Percentiles rank a stretch among this genome's conserved stretches.
phyloP scores from a whole-genome alignment of 2,888 invertebrate species.

The Noctua fimbriata region DNA sequence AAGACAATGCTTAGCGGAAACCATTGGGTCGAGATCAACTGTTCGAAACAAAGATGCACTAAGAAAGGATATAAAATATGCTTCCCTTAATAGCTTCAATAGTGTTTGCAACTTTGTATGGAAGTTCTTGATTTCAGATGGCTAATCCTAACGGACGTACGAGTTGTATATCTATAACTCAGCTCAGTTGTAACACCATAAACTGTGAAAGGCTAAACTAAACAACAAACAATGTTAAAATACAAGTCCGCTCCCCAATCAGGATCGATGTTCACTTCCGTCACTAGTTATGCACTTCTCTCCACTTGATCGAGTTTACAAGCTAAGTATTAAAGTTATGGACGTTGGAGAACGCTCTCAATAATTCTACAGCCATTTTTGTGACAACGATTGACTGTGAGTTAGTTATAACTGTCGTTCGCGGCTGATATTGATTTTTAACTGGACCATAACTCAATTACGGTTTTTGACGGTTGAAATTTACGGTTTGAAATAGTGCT shows the following conservation, averaged over 20 bases:
- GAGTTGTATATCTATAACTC: not conserved
- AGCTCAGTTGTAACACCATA: not conserved
- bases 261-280: conserved; percentile 43
- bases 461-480: conserved; percentile 11
- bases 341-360: conserved; percentile 20
- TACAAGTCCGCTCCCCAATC: conserved; percentile 40
- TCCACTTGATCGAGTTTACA: conserved; percentile 49
- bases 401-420: conserved; percentile 42
- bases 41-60: not conserved
- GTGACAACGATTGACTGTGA: conserved; percentile 27
- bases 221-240: conserved; percentile 32
- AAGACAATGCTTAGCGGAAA: not conserved
- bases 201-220: not conserved
- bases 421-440: conserved; percentile 34
- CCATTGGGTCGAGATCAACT: not conserved
- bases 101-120: not conserved
- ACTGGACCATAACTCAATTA: conserved; percentile 33
- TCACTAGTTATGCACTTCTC: conserved; percentile 40
- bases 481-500: not conserved
- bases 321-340: conserved; percentile 57
- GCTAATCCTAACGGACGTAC: not conserved
- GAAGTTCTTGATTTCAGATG: not conserved
- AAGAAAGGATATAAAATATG: not conserved
- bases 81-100: not conserved
- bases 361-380: conserved; percentile 50